A percentile compares a stretch with the other conserved stretches of the same genome.
Conservation (phyloP, 2,888 invertebrate genomes). For the Pterobdella sp. region DNA sequence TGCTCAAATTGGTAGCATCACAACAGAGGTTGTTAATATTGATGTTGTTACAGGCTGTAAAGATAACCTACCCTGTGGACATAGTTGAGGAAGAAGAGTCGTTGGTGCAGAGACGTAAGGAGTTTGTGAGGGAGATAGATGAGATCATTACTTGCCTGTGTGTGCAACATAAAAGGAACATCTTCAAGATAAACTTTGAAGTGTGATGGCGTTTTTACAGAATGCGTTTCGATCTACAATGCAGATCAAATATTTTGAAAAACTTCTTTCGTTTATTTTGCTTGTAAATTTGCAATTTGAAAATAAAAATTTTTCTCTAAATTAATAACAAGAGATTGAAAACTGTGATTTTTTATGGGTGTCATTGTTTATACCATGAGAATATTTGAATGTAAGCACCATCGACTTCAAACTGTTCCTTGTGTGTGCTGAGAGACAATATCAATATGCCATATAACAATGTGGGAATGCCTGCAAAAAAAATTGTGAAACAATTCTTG, state of each 20-base stretch:
- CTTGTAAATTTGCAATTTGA: too few species aligned
- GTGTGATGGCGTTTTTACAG: too few species aligned
- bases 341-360: too few species aligned
- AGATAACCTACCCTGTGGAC: conserved; percentile 31
- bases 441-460: conserved; percentile 4
- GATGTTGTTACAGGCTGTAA: conserved; percentile 30
- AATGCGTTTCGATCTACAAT: too few species aligned
- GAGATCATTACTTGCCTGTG: conserved; percentile 26
- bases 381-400: background rate
- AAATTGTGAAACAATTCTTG: background rate
- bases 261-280: too few species aligned
- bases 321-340: too few species aligned
- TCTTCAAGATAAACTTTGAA: conserved; percentile 23
- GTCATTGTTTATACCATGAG: conserved; percentile 23
- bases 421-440: background rate
- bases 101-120: conserved; percentile 1
- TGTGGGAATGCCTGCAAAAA: conserved; percentile 22
- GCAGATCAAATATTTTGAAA: too few species aligned
- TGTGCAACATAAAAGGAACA: conserved; percentile 18
- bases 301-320: too few species aligned
- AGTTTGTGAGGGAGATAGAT: conserved; percentile 28
- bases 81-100: background rate
- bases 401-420: conserved; percentile 2
- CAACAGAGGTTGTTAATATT: too few species aligned
- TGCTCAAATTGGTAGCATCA: too few species aligned